Evolutionary conservation across 2,113 vertebrate species (phyloP).

Genomic region (Eretmochelys imbricata): DNA sequence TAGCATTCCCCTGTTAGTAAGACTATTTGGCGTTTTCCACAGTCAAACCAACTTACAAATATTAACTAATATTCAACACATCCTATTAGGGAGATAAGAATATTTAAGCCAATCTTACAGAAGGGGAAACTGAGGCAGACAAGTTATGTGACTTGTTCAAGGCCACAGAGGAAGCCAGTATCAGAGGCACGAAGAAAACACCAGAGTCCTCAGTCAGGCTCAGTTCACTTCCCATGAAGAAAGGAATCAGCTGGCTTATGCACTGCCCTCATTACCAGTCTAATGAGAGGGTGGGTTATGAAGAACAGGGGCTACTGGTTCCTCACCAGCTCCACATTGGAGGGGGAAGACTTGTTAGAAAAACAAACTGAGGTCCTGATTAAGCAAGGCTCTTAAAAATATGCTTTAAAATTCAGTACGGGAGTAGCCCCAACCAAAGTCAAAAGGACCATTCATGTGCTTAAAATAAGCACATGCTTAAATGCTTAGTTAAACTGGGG

Average conservation of each 20-base stretch:
- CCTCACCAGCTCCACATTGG: slow-evolving; percentile 1
- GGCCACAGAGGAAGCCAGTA: background rate
- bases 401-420: background rate
- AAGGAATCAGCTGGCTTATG: background rate
- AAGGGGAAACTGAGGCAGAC: background rate
- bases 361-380: slow-evolving; percentile 26
- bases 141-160: background rate
- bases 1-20: background rate
- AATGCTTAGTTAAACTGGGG: slow-evolving; percentile 3
- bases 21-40: background rate
- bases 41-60: background rate
- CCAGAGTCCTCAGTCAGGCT: background rate
- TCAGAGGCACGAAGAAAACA: background rate
- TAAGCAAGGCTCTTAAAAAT: background rate
- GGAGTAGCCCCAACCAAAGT: background rate
- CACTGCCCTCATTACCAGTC: background rate
- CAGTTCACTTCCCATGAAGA: background rate
- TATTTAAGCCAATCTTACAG: background rate
- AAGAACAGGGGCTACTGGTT: background rate
- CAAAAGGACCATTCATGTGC: background rate
- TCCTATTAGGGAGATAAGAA: background rate
- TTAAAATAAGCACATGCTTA: background rate
- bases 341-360: background rate
- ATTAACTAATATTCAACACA: background rate
- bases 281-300: background rate